Base-by-base conservation (phyloP, 2,888 invertebrate genomes). In the Argynnis bischoffii region DNA sequence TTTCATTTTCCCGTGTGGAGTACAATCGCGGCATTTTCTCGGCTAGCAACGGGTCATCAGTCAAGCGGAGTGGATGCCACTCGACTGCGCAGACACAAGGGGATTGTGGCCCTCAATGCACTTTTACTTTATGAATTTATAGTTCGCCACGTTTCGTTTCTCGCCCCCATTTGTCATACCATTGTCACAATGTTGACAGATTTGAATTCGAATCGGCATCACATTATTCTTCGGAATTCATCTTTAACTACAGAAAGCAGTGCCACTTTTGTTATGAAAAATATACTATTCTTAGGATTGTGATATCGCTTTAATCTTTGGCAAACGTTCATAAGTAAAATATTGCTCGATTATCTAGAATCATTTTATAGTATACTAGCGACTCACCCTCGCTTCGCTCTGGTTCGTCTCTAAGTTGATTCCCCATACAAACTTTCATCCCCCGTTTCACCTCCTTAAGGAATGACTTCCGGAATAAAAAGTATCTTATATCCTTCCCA, bases 81-180 rank as follows among this genome's bases (percentile, higher is more conserved):
- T 88, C 83, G 80, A 82, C 78, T 81, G 78, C 69, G 69, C 71
- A 82, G 72, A 76, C 75, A 76, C 73, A 74, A 79, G 83, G 81
- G 85, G 81, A 85, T 84, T 83, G 81, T 79, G 76, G 78, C 79
- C 72, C 80, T 85, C 82, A 78, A 77, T 88, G 86, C 86, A 84
- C 82, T 88, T 86, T 88, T 84, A 77, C 79, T 77, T 76, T 73
- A 75, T 74, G 75, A 76, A 78, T 77, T 77, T 72, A 76, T 84
- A 81, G 82, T 81, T 79, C 78, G 77, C 82, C 79, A 81, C 81
- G 83, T 83, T 83, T 81, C 81, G 76, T 82, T 83, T 79, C 78
- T 78, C 78, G 74, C 71, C 75, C 80, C 83, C 83, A 81, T 88
- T 85, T 85, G 81, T 87, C 85, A 84, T 80, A 75, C 74, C 71